A percentile compares a stretch with the other conserved stretches of the same genome.
These are phyloP conservation scores for Argyrosomus regius DNA, from an alignment of 2,797 vertebrate genomes.

Conservation along the genomic window DNA sequence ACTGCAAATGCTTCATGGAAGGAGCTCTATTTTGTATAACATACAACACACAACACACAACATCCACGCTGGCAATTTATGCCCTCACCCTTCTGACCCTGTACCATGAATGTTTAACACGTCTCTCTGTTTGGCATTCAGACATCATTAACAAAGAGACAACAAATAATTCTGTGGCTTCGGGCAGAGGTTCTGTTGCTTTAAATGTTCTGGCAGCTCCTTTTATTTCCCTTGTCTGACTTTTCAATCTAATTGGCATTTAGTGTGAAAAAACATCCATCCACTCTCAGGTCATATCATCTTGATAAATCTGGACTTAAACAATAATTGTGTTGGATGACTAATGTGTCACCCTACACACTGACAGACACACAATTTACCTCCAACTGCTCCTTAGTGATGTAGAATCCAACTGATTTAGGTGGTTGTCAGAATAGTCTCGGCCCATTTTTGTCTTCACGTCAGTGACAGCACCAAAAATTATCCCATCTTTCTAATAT, in stretches of 20 bases:
- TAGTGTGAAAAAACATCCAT: background rate
- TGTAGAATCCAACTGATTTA: background rate
- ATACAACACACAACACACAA: background rate
- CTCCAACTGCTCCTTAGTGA: background rate
- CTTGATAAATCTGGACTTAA: background rate
- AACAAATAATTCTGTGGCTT: slow-evolving; percentile 4
- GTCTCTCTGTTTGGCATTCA: slow-evolving; percentile 18
- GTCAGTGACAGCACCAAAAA: slow-evolving; percentile 12
- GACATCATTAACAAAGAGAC: slow-evolving; percentile 9
- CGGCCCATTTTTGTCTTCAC: background rate
- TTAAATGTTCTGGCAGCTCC: background rate
- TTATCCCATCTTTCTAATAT: slow-evolving; percentile 27
- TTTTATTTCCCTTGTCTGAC: slow-evolving; percentile 1
- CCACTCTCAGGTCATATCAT: background rate
- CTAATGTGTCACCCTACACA: background rate
- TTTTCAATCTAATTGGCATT: slow-evolving; percentile 17
- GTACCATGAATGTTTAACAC: background rate
- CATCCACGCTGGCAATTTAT: background rate
- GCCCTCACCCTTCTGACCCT: background rate
- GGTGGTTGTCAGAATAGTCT: background rate
- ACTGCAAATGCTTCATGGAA: background rate
- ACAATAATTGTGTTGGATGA: background rate
- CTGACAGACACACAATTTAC: slow-evolving; percentile 6
- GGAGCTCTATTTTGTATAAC: background rate
- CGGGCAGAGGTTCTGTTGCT: slow-evolving; percentile 21